Conservation (phyloP, 1,140 invertebrate species). For the Megalonaias nervosa region DNA sequence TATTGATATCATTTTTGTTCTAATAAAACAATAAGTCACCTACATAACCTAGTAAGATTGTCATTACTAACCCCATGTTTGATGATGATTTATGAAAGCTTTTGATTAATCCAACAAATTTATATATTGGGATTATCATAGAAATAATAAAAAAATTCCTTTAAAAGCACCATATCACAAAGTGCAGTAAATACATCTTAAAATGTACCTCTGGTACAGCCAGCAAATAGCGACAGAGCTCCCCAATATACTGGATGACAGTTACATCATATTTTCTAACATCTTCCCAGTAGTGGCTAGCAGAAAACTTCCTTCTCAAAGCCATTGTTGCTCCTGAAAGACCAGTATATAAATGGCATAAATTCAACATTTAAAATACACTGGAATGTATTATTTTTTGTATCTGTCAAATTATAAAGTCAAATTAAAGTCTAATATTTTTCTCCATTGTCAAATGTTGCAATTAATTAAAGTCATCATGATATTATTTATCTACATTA, state of each 20-base stretch:
- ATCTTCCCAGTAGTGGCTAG: constrained; percentile 61
- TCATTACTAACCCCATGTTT: too few relatives aligned
- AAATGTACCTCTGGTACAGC: constrained; percentile 71
- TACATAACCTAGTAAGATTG: too few relatives aligned
- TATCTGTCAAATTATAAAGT: not conserved
- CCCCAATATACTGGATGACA: constrained; percentile 90
- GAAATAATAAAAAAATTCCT: not conserved
- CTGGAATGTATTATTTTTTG: not conserved
- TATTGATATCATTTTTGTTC: too few relatives aligned
- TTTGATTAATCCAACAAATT: too few relatives aligned
- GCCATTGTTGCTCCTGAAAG: constrained; percentile 59
- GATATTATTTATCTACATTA: too few relatives aligned
- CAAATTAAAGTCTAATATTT: too few relatives aligned
- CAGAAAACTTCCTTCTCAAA: constrained; percentile 61
- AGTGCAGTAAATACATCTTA: not conserved
- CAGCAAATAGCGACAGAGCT: constrained; percentile 96
- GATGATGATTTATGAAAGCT: too few relatives aligned
- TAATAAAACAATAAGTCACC: too few relatives aligned
- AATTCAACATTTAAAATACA: not conserved
- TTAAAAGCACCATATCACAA: too few relatives aligned
- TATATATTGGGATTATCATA: too few relatives aligned
- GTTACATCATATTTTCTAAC: constrained; percentile 58
- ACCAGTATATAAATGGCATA: not conserved
- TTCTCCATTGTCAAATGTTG: too few relatives aligned
- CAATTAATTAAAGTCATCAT: too few relatives aligned